Base-by-base conservation (phyloP, 2,113 vertebrate genomes). In the Gobiocypris rarus region DNA sequence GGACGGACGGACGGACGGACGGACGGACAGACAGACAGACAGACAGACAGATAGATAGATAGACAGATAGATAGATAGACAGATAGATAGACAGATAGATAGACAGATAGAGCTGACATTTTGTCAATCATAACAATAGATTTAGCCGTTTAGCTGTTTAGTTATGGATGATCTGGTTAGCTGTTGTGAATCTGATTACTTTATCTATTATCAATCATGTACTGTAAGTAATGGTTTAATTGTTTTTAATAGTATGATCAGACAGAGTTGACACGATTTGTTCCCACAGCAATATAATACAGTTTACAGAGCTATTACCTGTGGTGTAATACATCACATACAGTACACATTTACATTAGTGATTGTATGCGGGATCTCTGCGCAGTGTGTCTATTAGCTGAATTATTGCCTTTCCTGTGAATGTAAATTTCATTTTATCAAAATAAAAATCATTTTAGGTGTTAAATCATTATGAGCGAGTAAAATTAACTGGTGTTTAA, bases 241-340 rank as follows among this genome's bases (percentile, higher is more conserved):
- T 17, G 61, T 65, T 70, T 70, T 41, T 70, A 38, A 38, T n/a
- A 41, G 34, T 41, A 70, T 70, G 67, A 41, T 41, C 34, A 69
- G 34, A 15, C 34, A 38, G 19, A 38, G 19, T 41, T 70, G 67
- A 70, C 31, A 70, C 10, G 34, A 70, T 70, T 41, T 70, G 19
- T 70, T 70, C 9, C 34, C 9, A 0, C 11, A 70, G 34, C 34
- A 11, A 70, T 41, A 19, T 34, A 76, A 56, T 31, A 19, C 17
- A 28, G 38, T 31, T 76, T 76, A 54, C 28, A 22, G 28, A 17
- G 6, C 74, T 26, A 76, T 76, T n/a, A 56, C 5, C 52, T 56
- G 50, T 28, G 17, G 26, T 22, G 8, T 34, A 76, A 56, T 54
- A 19, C 1, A 34, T 54, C 50, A 75, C 13, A 34, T n/a, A 56